Evolutionary conservation across 2,797 vertebrate species (phyloP), one percentile per base, ranked within the genome.

Genomic region (Sebastes diploproa): DNA sequence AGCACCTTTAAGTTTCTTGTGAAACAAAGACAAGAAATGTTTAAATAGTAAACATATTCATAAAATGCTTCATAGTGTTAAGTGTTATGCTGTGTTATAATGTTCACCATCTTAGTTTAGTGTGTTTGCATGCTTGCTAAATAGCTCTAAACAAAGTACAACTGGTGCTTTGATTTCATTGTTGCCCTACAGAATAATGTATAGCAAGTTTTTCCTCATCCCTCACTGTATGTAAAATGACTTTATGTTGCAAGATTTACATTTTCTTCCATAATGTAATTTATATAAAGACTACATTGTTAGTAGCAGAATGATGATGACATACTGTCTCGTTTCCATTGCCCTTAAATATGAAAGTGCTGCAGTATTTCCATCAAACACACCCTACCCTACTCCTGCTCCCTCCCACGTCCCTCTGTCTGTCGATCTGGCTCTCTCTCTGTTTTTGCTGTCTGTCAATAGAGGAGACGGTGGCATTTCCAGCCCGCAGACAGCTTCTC

Each of bases 401-500:
- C 67, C 73, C 83, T 63, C 80, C 73, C 72, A 71, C 73, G 4
- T 52, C 78, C 52, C 77, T 69, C 75, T 70, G 52, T 81, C 82
- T 78, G 78, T 83, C 75, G 38, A 78, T 80, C 76, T 72, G 54
- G 12, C 83, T 74, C 65, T 65, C 77, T 30, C 46, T 78, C 73
- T 76, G 59, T 80, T 75, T 80, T 64, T 62, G 68, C 90, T 78
- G 81, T 81, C 87, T 86, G 87, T 90, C 92, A 89, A 25, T 22
- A 60, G 69, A 81, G 80, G 73, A 89, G 65, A 79, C 13, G 64
- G 55, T 91, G 88, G 90, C 91, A 86, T 90, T 91, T 90, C 79
- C 82, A 82, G 85, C 34, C 80, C 32, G 74, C 85, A 82, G 90
- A 91, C 90, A 89, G 89, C 88, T 88, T 89, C 84, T 93, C 91